Evolutionary conservation across 2,888 invertebrate genomes (phyloP), one percentile per base, ranked within the genome.

Genomic region (Drosophila paranaensis): DNA sequence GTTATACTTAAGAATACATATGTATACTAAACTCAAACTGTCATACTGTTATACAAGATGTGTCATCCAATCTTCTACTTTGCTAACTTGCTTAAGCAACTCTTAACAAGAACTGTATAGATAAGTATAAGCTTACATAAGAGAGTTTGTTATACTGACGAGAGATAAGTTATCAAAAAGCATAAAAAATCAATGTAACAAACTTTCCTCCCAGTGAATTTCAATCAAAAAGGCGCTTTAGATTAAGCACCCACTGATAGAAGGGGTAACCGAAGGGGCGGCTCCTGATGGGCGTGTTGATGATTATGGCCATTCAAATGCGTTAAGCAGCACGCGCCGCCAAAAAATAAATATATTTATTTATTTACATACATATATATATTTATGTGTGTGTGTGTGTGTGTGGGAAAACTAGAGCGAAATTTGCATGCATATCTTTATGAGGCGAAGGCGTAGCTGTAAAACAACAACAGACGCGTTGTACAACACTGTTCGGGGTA

Each of bases 371-470:
- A n/a, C n/a, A n/a, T n/a, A n/a, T 43, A 43, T 11, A 48, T 45
- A 51, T n/a, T 69, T 35, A 37, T 25, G 16, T 56, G 35, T 20
- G 13, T 46, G 16, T 56, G 35, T 20, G 13, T 46, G n/a, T 20
- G 11, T 30, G 10, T 27, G 50, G 53, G 51, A 45, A 60, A 73
- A 86, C 66, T 78, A 73, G 83, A 60, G 50, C 88, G 50, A 63
- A 76, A 88, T 88, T 85, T 89, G 78, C 82, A 85, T 89, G 78
- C 64, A 69, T 89, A 85, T 84, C 84, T 81, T 71, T 77, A 75
- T 55, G 69, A 70, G 82, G 48, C 45, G 42, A 57, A 64, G 56
- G 69, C 66, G 69, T 67, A 70, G 66, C 71, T 71, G 73, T 65
- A 75, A 86, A 72, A 70, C 54, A 89, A 57, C 68, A 78, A 60